These are phyloP conservation scores for Plagiodera versicolora DNA, from an alignment of 2,888 invertebrate genomes.

Conservation along the genomic window DNA sequence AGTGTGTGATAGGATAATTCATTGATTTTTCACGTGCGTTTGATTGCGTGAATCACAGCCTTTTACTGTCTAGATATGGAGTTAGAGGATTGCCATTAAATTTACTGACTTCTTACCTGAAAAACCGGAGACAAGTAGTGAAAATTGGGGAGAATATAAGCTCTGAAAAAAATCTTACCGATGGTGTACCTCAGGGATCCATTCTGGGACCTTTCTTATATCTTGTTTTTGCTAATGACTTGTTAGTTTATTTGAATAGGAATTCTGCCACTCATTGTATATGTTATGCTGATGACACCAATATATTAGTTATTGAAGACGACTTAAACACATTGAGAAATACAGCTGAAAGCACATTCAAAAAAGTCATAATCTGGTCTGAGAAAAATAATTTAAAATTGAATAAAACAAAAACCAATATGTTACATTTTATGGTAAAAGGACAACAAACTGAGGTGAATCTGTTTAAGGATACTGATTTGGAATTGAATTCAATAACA, in stretches of 20 bases:
- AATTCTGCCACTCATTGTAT: background rate
- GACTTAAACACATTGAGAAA: background rate
- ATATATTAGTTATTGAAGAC: background rate
- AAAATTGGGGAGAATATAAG: background rate
- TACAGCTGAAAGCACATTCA: background rate
- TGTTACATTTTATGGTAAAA: slow-evolving; percentile 1
- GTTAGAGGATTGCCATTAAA: background rate
- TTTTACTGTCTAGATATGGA: background rate
- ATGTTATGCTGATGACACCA: background rate
- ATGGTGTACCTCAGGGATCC: background rate
- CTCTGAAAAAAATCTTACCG: background rate
- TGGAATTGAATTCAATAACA: background rate
- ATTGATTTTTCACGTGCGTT: background rate
- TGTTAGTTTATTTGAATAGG: background rate
- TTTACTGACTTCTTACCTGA: background rate
- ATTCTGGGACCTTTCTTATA: background rate
- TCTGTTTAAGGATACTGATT: slow-evolving; percentile 2
- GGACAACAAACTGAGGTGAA: slow-evolving; percentile 7
- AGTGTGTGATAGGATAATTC: background rate
- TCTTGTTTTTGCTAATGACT: slow-evolving; percentile 1
- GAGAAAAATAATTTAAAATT: background rate
- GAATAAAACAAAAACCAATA: background rate
- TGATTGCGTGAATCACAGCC: background rate
- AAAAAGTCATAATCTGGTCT: slow-evolving; percentile 2
- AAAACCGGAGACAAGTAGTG: background rate